These are phyloP conservation scores for Cantharis rustica DNA, from an alignment of 2,888 invertebrate species.

Conservation along the genomic window DNA sequence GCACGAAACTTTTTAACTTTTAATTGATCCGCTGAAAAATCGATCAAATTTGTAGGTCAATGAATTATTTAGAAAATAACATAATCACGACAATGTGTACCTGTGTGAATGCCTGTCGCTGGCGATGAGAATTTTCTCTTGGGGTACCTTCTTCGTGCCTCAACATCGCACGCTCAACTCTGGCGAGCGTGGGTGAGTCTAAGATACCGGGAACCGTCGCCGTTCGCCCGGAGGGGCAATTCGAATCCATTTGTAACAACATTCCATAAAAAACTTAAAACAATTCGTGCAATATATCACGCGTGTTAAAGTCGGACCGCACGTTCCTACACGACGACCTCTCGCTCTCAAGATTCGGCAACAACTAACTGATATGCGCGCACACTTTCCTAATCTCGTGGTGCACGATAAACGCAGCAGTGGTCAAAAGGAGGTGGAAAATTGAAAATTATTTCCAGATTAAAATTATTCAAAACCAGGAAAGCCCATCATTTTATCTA, in stretches of 20 bases:
- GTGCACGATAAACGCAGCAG: slow-evolving; percentile 7
- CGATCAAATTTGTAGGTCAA: not conserved
- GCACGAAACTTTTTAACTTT: not conserved
- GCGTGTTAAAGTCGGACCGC: slow-evolving; percentile 22
- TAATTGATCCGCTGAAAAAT: not conserved
- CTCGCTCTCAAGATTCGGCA: slow-evolving; percentile 9
- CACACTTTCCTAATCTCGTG: slow-evolving; percentile 12
- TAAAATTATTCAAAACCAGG: not conserved
- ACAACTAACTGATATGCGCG: slow-evolving; percentile 23
- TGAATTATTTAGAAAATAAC: not conserved
- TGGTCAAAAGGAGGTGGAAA: slow-evolving; percentile 17
- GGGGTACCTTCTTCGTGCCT: slow-evolving; percentile 57
- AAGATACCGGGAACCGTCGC: slow-evolving; percentile 56
- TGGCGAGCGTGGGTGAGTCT: slow-evolving; percentile 65
- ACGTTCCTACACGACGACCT: slow-evolving; percentile 7
- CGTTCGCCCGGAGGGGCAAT: slow-evolving; percentile 36
- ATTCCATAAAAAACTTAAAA: slow-evolving; percentile 30
- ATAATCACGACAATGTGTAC: slow-evolving; percentile 33
- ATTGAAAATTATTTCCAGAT: not conserved
- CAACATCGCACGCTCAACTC: slow-evolving; percentile 64
- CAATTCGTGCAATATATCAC: slow-evolving; percentile 22
- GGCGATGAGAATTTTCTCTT: slow-evolving; percentile 45
- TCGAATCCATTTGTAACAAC: slow-evolving; percentile 46
- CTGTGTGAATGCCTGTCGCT: slow-evolving; percentile 51
- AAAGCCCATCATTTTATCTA: not conserved